Conservation (phyloP, 2,797 vertebrate genomes). For the Cuculus canorus region DNA sequence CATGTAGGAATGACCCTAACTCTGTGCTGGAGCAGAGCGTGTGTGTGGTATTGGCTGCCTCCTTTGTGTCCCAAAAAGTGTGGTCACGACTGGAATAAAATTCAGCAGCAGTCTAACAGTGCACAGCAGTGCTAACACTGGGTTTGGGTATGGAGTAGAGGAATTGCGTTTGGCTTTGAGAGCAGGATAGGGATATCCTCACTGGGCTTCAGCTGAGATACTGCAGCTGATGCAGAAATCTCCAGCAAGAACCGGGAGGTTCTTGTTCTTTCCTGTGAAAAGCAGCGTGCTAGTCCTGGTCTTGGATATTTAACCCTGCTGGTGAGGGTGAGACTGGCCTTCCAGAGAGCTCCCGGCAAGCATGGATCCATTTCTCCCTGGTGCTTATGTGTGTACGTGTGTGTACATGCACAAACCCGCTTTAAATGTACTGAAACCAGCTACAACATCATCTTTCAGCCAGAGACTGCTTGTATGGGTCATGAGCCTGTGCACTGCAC, state of each 20-base stretch:
- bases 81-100: accelerated
- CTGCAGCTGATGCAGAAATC: background rate
- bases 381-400: background rate
- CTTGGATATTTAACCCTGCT: background rate
- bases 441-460: accelerated
- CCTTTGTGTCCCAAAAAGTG: background rate
- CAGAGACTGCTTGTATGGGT: accelerated
- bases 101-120: background rate
- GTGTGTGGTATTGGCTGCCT: background rate
- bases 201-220: background rate
- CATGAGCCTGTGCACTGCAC: background rate
- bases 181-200: background rate
- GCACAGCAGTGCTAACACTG: accelerated
- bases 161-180: background rate
- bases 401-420: background rate
- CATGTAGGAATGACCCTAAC: background rate
- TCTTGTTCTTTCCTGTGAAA: background rate
- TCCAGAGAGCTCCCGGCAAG: background rate
- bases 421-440: background rate
- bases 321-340: background rate
- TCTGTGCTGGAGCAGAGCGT: background rate
- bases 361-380: accelerated
- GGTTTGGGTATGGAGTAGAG: background rate
- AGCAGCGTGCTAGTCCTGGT: background rate
- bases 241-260: background rate